phyloP scores from a whole-genome alignment of 2,113 vertebrate genomes.

The Limanda limanda region DNA sequence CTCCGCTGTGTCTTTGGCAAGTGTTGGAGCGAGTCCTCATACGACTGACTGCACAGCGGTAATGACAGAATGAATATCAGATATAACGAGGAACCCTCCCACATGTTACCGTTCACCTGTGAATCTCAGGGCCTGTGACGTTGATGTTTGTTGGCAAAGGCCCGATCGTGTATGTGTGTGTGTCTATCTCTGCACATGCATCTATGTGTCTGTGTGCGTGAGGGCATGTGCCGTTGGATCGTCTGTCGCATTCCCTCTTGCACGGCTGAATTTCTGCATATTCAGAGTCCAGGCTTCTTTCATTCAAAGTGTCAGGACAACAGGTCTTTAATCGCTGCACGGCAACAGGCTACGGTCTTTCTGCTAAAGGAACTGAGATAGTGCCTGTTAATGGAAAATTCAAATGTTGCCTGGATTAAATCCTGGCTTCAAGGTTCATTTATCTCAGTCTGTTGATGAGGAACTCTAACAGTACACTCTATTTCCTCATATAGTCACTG shows the following conservation, averaged over 20 bases:
- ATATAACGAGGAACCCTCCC: neutral
- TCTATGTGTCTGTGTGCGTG: neutral
- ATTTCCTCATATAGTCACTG: too few species aligned
- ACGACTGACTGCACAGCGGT: conserved; percentile 35
- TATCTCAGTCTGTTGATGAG: too few species aligned
- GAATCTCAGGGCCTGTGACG: neutral
- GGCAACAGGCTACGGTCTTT: neutral
- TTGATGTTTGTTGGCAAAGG: neutral
- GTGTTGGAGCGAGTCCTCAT: conserved; percentile 13
- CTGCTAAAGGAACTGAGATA: neutral
- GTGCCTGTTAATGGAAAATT: too few species aligned
- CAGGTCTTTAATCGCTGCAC: neutral
- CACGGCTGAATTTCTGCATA: conserved; percentile 10
- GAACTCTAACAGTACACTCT: too few species aligned
- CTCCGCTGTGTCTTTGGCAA: conserved; percentile 26
- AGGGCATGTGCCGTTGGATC: conserved; percentile 1
- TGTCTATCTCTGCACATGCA: too few species aligned
- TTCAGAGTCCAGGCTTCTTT: conserved; percentile 1
- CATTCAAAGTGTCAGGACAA: neutral
- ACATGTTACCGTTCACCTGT: conserved; percentile 3
- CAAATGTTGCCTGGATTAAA: too few species aligned
- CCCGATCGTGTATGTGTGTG: neutral
- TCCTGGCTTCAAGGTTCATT: too few species aligned
- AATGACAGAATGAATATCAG: conserved; percentile 36
- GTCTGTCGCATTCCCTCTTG: neutral